Conservation (phyloP, 1,140 invertebrate species). For the Musca vetustissima region DNA sequence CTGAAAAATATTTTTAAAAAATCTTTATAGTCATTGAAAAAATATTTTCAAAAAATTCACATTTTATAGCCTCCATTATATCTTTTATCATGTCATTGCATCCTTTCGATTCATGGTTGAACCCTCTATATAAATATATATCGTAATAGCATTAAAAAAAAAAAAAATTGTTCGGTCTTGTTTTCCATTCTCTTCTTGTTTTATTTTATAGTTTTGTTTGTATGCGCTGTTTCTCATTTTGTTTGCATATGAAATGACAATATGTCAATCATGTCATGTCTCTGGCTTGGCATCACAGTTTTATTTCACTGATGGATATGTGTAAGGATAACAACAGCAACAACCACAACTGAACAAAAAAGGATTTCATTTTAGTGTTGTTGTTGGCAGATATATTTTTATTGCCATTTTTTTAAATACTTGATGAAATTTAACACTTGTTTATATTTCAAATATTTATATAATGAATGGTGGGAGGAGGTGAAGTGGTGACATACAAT, state of each 20-base stretch:
- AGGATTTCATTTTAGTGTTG: background rate
- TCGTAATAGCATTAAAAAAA: no score
- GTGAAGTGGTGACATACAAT: no score
- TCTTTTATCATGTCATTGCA: no score
- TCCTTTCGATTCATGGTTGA: no score
- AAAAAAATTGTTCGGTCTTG: no score
- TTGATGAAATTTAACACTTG: constrained; percentile 15
- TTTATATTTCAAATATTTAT: constrained; percentile 21
- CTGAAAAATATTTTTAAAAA: no score
- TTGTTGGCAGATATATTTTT: background rate
- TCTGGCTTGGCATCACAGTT: background rate
- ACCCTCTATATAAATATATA: no score
- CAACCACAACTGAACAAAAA: no score
- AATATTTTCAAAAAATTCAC: no score
- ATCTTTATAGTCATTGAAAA: no score
- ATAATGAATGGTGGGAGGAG: background rate
- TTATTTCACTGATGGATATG: background rate
- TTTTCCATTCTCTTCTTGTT: background rate
- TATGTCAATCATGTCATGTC: constrained; percentile 13
- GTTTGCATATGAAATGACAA: constrained; percentile 4
- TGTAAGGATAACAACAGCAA: no score
- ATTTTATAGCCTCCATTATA: no score
- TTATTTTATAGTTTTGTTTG: background rate
- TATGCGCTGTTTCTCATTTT: background rate
- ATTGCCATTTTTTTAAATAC: constrained; percentile 1